Evolutionary conservation across 1,140 invertebrate species (phyloP).

Genomic region (Telenomus remus): DNA sequence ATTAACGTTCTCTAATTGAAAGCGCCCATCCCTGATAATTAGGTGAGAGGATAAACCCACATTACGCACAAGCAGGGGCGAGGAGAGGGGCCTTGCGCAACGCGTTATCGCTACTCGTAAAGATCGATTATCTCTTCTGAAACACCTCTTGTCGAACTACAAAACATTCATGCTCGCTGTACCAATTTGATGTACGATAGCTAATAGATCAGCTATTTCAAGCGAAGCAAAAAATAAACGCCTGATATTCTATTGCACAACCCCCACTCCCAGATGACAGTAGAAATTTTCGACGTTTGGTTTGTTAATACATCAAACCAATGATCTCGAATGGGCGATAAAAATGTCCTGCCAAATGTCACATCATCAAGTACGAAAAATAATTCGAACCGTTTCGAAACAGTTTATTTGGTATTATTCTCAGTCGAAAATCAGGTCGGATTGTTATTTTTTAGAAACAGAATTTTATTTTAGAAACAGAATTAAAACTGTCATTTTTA

Average conservation of each 20-base stretch:
- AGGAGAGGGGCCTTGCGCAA: conserved; percentile 33
- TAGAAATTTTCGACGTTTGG: too few species aligned
- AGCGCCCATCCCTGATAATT: conserved; percentile 45
- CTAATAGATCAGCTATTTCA: conserved; percentile 20
- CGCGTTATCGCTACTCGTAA: conserved; percentile 27
- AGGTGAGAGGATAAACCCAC: conserved; percentile 46
- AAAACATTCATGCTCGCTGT: conserved; percentile 30
- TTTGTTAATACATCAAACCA: too few species aligned
- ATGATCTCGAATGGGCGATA: too few species aligned
- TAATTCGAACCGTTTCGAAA: too few species aligned
- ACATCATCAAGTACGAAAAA: too few species aligned
- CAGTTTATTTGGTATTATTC: too few species aligned
- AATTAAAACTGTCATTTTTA: too few species aligned
- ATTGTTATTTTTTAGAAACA: too few species aligned
- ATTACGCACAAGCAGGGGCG: conserved; percentile 36
- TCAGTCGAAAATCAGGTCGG: too few species aligned
- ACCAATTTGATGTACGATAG: conserved; percentile 14
- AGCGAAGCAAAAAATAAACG: conserved; percentile 10
- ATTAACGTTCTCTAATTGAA: conserved; percentile 46
- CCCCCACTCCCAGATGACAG: too few species aligned
- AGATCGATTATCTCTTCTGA: conserved; percentile 50
- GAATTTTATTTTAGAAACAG: too few species aligned
- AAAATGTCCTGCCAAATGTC: too few species aligned
- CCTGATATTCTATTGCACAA: conserved; percentile 21
- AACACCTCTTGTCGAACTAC: conserved; percentile 43